Base-by-base conservation (phyloP, 2,113 vertebrate species). In the Natator depressus region DNA sequence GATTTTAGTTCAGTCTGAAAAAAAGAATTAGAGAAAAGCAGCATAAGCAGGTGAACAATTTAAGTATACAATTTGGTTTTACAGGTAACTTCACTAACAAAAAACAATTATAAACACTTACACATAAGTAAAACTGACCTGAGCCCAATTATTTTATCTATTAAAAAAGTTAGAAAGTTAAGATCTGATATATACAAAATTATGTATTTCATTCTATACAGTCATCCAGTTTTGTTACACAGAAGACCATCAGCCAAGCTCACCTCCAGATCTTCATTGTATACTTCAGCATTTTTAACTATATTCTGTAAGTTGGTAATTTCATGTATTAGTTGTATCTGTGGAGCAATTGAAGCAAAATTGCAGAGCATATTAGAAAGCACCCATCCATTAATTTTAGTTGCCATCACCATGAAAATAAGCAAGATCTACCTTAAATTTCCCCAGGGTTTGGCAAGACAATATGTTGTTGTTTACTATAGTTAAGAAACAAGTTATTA, bases 311-410 rank as follows among this genome's bases (percentile, higher is more conserved):
- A 95, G 46, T 29, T 97, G 85, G 97, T 91, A 85, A 99, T 98
- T 98, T 99, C 98, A 94, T 98, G 98, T 93, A 98, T 97, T 95
- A 99, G 95, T 90, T 99, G 98, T 54, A 95, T 97, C 99, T 99
- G 98, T 81, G 97, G 95, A 97, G 97, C 90, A 96, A 95, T 88
- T 97, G 93, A 97, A 96, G 97, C 89, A 97, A 91, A 98, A 97
- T 95, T 86, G 95, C 91, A 97, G 84, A 96, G 47, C 69, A 83
- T 85, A 72, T 98, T 97, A 98, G 91, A 95, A 90, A 97, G 96
- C 96, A 95, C 87, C 94, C 62, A 89, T 90, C 94, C 83, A 93
- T 51, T 79, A 80, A 27, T 59, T 97, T 95, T 91, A 95, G 91
- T 51, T 86, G 94, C 97, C 82, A 93, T 93, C 75, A 95, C 88